Percentiles rank a stretch among this genome's conserved stretches.
phyloP scores from a whole-genome alignment of 2,888 invertebrate genomes.

The Microctonus brassicae region DNA sequence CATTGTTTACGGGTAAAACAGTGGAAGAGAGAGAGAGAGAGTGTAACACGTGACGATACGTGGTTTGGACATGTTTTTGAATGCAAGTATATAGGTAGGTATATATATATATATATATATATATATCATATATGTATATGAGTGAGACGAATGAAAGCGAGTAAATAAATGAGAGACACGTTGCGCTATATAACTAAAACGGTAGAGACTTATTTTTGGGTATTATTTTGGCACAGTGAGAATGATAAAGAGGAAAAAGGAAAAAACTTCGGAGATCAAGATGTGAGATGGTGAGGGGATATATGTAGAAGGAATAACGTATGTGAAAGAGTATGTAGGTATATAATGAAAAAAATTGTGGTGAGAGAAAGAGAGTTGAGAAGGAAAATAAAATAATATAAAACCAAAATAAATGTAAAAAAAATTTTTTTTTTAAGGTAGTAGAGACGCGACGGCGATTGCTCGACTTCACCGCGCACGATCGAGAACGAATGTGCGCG shows the following conservation, averaged over 20 bases:
- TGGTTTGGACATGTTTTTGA: background rate
- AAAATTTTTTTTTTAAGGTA: no score
- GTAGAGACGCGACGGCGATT: constrained; percentile 33
- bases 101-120: no score
- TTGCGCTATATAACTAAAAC: background rate
- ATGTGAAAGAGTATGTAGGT: no score
- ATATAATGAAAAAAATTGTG: no score
- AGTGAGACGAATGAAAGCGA: constrained; percentile 30
- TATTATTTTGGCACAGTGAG: no score
- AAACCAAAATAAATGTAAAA: constrained; percentile 25
- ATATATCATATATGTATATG: no score
- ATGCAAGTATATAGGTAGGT: no score
- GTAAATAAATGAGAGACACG: constrained; percentile 37
- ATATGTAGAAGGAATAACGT: no score
- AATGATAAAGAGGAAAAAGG: constrained; percentile 3
- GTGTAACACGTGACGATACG: background rate
- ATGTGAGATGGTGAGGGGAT: background rate
- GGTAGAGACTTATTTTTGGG: no score
- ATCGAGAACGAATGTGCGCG: constrained; percentile 50
- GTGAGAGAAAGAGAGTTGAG: constrained; percentile 19
- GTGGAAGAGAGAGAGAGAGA: no score
- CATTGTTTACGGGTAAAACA: constrained; percentile 43
- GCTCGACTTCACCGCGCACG: constrained; percentile 44
- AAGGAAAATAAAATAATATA: no score
- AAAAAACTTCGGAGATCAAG: background rate